Conservation (phyloP, 2,797 vertebrate genomes). For the Pantherophis vulpinus region DNA sequence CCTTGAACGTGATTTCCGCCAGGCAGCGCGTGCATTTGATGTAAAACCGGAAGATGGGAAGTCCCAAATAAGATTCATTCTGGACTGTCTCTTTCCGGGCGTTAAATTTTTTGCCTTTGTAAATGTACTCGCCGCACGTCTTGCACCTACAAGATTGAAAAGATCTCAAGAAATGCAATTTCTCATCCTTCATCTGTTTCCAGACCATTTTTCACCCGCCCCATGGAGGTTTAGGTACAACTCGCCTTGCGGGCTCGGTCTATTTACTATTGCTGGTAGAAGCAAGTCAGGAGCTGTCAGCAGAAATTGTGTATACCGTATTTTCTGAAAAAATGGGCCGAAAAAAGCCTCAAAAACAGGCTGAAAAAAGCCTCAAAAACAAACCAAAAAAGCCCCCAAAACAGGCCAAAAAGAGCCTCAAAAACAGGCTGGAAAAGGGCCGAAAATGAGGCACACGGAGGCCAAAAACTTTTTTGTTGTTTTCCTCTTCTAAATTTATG, state of each 20-base stretch:
- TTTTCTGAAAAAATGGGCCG: too few species aligned
- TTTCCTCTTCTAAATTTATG: too few species aligned
- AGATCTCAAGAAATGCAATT: not conserved
- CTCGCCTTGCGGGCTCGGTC: not conserved
- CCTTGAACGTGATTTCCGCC: constrained; percentile 98
- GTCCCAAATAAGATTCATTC: constrained; percentile 89
- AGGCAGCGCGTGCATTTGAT: constrained; percentile 96
- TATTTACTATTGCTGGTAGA: not conserved
- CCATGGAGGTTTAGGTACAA: not conserved
- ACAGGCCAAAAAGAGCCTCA: too few species aligned
- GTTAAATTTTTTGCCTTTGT: constrained; percentile 98
- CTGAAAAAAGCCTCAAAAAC: too few species aligned
- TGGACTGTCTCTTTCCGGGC: constrained; percentile 92
- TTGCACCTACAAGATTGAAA: constrained; percentile 79
- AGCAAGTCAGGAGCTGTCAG: not conserved
- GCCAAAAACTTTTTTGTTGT: too few species aligned
- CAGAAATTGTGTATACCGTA: not conserved
- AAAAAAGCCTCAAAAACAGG: too few species aligned
- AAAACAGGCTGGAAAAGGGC: too few species aligned
- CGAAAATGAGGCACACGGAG: fast-evolving
- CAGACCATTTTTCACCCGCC: not conserved
- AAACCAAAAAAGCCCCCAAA: too few species aligned
- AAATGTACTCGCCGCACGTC: constrained; percentile 97
- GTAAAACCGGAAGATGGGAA: constrained; percentile 98
- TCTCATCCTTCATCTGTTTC: not conserved